Conservation (phyloP, 92 coral and sea anemone species). For the Blastomussa wellsi region DNA sequence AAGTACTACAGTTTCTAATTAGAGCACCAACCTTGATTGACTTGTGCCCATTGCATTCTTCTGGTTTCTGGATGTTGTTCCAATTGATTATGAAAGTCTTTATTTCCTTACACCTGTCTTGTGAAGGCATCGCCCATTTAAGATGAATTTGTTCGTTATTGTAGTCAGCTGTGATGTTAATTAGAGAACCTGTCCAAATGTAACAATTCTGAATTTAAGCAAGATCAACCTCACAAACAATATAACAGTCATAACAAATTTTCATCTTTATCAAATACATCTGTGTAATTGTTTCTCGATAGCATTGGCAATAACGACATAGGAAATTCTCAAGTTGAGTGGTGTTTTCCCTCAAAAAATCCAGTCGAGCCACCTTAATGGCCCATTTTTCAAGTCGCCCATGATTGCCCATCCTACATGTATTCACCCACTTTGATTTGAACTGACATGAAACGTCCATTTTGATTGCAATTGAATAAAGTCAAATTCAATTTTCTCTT, state of each 20-base stretch:
- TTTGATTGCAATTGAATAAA: too few relatives aligned
- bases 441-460: too few relatives aligned
- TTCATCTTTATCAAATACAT: too few relatives aligned
- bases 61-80: slow-evolving; percentile 33
- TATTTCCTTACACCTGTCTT: slow-evolving; percentile 2
- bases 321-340: too few relatives aligned
- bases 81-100: slow-evolving; percentile 1
- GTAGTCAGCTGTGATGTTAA: slow-evolving; percentile 36
- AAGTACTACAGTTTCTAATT: neutral
- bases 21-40: neutral
- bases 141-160: slow-evolving; percentile 12
- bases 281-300: too few relatives aligned
- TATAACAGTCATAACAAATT: neutral
- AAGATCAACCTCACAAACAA: neutral
- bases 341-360: too few relatives aligned
- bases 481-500: too few relatives aligned
- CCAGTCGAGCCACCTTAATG: too few relatives aligned
- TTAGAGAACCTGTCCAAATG: slow-evolving; percentile 11
- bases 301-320: too few relatives aligned
- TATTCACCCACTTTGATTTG: too few relatives aligned
- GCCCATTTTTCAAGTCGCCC: too few relatives aligned
- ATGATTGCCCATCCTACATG: too few relatives aligned
- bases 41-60: slow-evolving; percentile 1
- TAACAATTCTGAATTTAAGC: neutral
- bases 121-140: slow-evolving; percentile 13